Conservation (phyloP, 2,888 invertebrate genomes). For the Leucophenga montana region DNA sequence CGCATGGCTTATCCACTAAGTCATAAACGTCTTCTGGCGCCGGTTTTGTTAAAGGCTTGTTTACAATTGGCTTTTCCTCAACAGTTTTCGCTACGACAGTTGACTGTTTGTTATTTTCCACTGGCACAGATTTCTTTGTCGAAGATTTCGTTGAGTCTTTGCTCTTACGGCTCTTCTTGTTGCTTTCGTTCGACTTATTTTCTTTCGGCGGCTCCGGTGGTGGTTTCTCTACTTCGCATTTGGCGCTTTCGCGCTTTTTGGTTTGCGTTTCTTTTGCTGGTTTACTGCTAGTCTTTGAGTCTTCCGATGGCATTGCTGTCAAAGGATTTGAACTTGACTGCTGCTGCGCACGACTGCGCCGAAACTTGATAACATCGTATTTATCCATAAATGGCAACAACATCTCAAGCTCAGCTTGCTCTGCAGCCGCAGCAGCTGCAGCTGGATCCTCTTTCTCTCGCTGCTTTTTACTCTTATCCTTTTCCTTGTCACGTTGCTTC, state of each 20-base stretch:
- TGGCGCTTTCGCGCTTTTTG: slow-evolving; percentile 45
- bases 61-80: slow-evolving; percentile 28
- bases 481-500: slow-evolving; percentile 38
- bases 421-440: slow-evolving; percentile 62
- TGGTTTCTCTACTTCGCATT: slow-evolving; percentile 34
- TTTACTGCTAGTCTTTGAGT: slow-evolving; percentile 47
- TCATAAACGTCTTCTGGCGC: neutral
- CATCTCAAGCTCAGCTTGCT: slow-evolving; percentile 69
- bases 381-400: slow-evolving; percentile 74
- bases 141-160: slow-evolving; percentile 36
- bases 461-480: slow-evolving; percentile 36
- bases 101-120: neutral
- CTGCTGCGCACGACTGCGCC: slow-evolving; percentile 75
- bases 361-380: slow-evolving; percentile 78
- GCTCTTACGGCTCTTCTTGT: slow-evolving; percentile 34
- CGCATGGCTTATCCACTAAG: slow-evolving; percentile 19
- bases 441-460: slow-evolving; percentile 50
- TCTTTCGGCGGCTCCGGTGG: slow-evolving; percentile 24
- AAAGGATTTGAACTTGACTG: slow-evolving; percentile 74
- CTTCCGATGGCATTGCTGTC: slow-evolving; percentile 47
- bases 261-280: slow-evolving; percentile 52
- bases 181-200: neutral
- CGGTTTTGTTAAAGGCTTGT: slow-evolving; percentile 19
- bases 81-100: slow-evolving; percentile 34
- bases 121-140: slow-evolving; percentile 36